Evolutionary conservation across 2,888 invertebrate species (phyloP), one percentile per base, ranked within the genome.

Genomic region (Fragum fragum): DNA sequence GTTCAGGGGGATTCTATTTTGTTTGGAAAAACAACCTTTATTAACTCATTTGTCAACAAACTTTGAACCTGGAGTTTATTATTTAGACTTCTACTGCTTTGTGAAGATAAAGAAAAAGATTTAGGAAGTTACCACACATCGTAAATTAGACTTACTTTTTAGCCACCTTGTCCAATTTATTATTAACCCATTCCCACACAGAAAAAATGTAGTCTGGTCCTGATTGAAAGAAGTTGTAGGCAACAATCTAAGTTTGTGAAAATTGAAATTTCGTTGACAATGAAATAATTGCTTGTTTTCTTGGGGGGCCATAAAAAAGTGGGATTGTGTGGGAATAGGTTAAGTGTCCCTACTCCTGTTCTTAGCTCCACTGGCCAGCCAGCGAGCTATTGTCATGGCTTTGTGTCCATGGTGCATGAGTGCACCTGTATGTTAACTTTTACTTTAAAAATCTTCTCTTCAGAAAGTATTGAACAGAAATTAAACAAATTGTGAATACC

Each of bases 11-110:
- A 29, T 61, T 66, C 66, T n/a, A 42, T 42, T 9, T 42, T 42
- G 26, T 66, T 39, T 66, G 66, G 14, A 66, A 36, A 63, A 36
- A 39, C 42, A 66, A 47, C 47, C 21, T 42, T 66, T 66, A 66
- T 66, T 66, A 66, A 66, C 66, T 66, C 66, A 66, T 66, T 66
- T 66, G 66, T 66, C 66, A 42, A 66, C 66, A 66, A 66, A 42
- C 66, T 66, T 66, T 66, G 66, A 66, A 66, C 66, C n/a, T 21
- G 9, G n/a, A 66, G 66, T 66, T 66, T 66, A 66, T 66, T 39
- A 42, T 39, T 66, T 66, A 66, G 21, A 66, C 14, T 36, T 36
- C n/a, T 2, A 36, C 1, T 9, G 63, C 63, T 63, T 32, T 11
- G n/a, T n/a, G 36, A 36, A 63, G 36, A 63, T 63, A 63, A 63